phyloP scores from a whole-genome alignment of 2,888 invertebrate species.

The Gonocerus acuteangulatus region DNA sequence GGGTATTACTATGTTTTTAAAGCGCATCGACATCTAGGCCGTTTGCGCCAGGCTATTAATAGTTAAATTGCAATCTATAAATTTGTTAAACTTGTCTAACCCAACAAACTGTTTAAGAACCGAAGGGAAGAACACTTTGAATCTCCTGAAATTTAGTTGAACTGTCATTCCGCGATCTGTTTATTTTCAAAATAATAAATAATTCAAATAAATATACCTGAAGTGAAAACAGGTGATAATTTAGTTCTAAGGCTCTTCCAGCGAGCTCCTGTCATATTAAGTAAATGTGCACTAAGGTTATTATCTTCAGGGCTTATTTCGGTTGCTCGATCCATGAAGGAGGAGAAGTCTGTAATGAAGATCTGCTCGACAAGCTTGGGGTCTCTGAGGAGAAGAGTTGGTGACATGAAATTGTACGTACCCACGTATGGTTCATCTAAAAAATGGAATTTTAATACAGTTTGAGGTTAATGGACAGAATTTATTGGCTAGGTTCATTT shows the following conservation, averaged over 20 bases:
- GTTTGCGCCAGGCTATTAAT: too few species aligned
- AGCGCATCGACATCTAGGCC: too few species aligned
- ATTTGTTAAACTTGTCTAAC: too few species aligned
- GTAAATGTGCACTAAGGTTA: constrained; percentile 43
- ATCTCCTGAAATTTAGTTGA: too few species aligned
- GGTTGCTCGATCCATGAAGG: constrained; percentile 46
- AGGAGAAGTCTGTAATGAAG: constrained; percentile 46
- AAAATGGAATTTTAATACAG: too few species aligned
- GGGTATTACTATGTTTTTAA: too few species aligned
- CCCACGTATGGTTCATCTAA: neutral
- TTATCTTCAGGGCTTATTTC: constrained; percentile 42
- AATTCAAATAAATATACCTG: too few species aligned
- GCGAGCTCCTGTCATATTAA: constrained; percentile 46
- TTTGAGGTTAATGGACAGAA: neutral
- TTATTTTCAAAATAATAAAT: too few species aligned
- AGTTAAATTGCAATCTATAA: too few species aligned
- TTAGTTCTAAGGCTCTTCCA: constrained; percentile 50
- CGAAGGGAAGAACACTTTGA: too few species aligned
- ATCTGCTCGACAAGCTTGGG: constrained; percentile 47
- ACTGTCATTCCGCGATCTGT: too few species aligned
- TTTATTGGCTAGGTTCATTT: neutral
- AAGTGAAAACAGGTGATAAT: constrained; percentile 50
- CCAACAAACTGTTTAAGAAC: too few species aligned
- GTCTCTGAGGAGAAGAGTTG: constrained; percentile 45
- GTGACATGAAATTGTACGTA: constrained; percentile 36